Evolutionary conservation across 2,888 invertebrate genomes (phyloP).

Genomic region (Drosophila diplacantha): DNA sequence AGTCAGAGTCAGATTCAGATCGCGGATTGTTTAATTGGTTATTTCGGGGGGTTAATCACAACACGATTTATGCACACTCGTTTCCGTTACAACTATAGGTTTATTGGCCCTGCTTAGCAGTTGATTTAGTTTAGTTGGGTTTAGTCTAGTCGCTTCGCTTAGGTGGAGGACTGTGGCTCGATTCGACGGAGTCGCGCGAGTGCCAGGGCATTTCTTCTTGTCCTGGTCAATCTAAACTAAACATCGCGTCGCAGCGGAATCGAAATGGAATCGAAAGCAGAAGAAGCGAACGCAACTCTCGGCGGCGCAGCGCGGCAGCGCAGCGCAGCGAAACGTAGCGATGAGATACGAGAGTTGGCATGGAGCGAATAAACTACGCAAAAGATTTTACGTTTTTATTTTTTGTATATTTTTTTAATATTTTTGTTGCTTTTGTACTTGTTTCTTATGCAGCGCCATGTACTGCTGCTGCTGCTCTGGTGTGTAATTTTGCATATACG

Average conservation of each 20-base stretch:
- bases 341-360: conserved; percentile 30
- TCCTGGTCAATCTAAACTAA: conserved; percentile 37
- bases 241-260: conserved; percentile 28
- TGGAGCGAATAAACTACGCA: conserved; percentile 62
- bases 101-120: conserved; percentile 13
- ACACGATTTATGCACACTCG: conserved; percentile 34
- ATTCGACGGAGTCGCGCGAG: conserved; percentile 43
- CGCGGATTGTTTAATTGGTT: conserved; percentile 17
- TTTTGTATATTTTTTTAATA: conserved; percentile 40
- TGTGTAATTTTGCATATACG: conserved; percentile 31
- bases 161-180: conserved; percentile 18
- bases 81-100: conserved; percentile 17
- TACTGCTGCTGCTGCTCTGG: conserved; percentile 19
- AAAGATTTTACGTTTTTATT: conserved; percentile 54
- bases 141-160: conserved; percentile 6
- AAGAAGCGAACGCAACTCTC: conserved; percentile 37
- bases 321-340: conserved; percentile 37
- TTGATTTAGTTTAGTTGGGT: neutral
- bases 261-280: conserved; percentile 29
- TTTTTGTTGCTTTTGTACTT: conserved; percentile 36
- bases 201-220: conserved; percentile 59
- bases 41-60: conserved; percentile 26
- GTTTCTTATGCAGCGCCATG: conserved; percentile 34
- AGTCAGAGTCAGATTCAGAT: conserved; percentile 1
- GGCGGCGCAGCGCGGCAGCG: conserved; percentile 32